Evolutionary conservation across 2,113 vertebrate species (phyloP), one percentile per base, ranked within the genome.

Genomic region (Zosterops lateralis): DNA sequence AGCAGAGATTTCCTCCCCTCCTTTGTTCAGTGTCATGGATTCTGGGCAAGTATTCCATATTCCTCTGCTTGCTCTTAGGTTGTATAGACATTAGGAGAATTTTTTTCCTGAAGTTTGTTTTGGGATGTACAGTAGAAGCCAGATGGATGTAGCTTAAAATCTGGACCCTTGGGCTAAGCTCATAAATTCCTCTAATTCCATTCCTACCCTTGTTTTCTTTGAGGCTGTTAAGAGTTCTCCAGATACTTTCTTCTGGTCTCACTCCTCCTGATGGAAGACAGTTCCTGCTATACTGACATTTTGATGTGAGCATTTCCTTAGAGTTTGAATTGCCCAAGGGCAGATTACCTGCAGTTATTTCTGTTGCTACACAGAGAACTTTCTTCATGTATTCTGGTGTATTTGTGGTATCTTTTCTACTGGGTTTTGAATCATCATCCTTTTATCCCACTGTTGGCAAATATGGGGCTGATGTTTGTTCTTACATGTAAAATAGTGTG

Each of bases 1-100:
- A 66, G 78, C 71, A 80, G 62, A 67, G 77, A 28, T 93, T 93
- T 95, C 67, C 58, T 92, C n/a, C 25, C 62, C 42, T 92, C n/a
- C 28, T 82, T 32, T 76, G 6, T 65, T 90, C 29, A 24, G 22
- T 72, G 58, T 94, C 78, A 83, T 3, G 8, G 47, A 73, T 88
- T 90, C 82, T 93, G 85, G 85, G 75, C 90, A 88, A 66, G 31
- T 62, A 34, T 85, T 94, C 75, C 14, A 1, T 87, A 45, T 73
- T 87, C 36, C 77, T 92, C 34, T 89, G 74, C 66, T 44, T 89
- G 45, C 66, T 68, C 2, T 40, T 87, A 54, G 32, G 25, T 71
- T 91, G 34, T 72, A 13, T 48, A 64, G 56, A 32, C 6, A 10
- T 61, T 36, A 42, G 20, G 58, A 83, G 45, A 45, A 12, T 14